Conservation (phyloP, 1,140 invertebrate genomes). For the Geopemphigus sp. region DNA sequence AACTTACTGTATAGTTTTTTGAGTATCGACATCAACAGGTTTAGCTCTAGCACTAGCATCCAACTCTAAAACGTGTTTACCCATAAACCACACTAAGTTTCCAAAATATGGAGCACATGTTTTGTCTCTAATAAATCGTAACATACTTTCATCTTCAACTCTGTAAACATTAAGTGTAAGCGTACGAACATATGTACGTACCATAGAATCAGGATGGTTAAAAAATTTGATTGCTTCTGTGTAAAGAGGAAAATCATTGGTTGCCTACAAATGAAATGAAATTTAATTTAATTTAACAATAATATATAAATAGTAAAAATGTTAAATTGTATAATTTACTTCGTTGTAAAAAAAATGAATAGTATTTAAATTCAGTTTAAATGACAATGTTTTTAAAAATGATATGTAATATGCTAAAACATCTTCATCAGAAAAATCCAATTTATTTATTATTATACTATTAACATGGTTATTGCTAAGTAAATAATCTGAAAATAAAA, state of each 20-base stretch:
- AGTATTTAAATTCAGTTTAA: slow-evolving; percentile 97
- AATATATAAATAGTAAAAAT: too few species aligned
- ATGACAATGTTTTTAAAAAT: slow-evolving; percentile 95
- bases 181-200: slow-evolving; percentile 95
- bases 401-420: slow-evolving; percentile 99
- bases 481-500: slow-evolving; percentile 85
- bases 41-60: slow-evolving; percentile 80
- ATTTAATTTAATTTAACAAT: background rate
- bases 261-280: slow-evolving; percentile 70
- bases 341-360: slow-evolving; percentile 99
- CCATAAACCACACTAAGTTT: slow-evolving; percentile 99
- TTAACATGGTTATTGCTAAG: slow-evolving; percentile 99
- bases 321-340: slow-evolving; percentile 62
- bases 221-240: slow-evolving; percentile 99
- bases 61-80: slow-evolving; percentile 94
- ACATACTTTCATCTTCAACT: slow-evolving; percentile 93
- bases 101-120: slow-evolving; percentile 97
- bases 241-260: slow-evolving; percentile 97
- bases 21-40: slow-evolving; percentile 70
- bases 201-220: slow-evolving; percentile 98
- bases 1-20: slow-evolving; percentile 65
- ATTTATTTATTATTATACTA: slow-evolving; percentile 98
- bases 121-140: slow-evolving; percentile 90
- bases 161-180: slow-evolving; percentile 95
- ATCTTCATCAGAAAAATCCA: slow-evolving; percentile 99